These are phyloP conservation scores for Belonocnema kinseyi DNA, from an alignment of 1,140 invertebrate genomes.

Conservation along the genomic window DNA sequence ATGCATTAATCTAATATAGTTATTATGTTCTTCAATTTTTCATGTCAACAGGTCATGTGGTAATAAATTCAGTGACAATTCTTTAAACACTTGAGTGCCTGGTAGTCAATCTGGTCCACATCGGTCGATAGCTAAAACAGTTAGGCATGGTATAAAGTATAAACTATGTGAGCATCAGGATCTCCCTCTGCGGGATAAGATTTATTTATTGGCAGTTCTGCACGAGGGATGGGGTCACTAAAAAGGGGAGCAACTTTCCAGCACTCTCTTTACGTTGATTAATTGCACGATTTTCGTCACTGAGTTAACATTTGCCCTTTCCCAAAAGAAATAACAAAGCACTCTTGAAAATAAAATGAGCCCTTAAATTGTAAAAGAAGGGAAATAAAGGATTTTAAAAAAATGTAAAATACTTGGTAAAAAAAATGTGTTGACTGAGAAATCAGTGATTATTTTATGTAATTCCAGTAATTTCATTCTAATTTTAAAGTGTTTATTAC, in stretches of 20 bases:
- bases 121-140: slow-evolving; percentile 19
- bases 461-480: too few species aligned
- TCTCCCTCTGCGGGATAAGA: slow-evolving; percentile 60
- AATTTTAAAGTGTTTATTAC: too few species aligned
- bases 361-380: too few species aligned
- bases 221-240: slow-evolving; percentile 57
- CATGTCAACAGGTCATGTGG: not conserved
- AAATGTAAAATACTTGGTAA: too few species aligned
- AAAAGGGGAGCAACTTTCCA: slow-evolving; percentile 61
- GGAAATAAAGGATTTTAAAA: too few species aligned
- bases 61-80: not conserved
- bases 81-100: slow-evolving; percentile 17
- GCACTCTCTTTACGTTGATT: slow-evolving; percentile 67
- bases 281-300: slow-evolving; percentile 60
- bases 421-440: too few species aligned
- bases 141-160: not conserved
- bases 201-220: slow-evolving; percentile 66
- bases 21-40: not conserved
- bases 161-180: slow-evolving; percentile 38
- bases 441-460: too few species aligned
- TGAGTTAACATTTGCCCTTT: slow-evolving; percentile 26
- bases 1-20: too few species aligned
- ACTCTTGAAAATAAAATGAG: not conserved
- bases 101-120: slow-evolving; percentile 16
- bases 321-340: not conserved